Evolutionary conservation across 2,113 vertebrate genomes (phyloP).

Genomic region (Hydrochoerus hydrochaeris): DNA sequence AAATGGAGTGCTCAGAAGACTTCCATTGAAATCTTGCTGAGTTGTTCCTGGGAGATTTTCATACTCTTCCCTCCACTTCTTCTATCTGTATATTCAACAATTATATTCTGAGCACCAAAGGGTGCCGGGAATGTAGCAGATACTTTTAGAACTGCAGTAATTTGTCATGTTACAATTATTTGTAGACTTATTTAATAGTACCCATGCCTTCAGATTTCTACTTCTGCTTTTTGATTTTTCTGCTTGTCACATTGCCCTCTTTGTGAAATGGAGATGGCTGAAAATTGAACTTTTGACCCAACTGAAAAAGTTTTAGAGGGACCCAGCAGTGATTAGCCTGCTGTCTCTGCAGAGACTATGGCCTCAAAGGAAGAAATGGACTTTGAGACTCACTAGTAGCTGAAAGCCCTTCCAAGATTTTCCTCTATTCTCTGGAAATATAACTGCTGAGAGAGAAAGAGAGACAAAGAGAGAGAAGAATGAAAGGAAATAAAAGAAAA

Average conservation of each 20-base stretch:
- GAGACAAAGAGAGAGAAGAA: background rate
- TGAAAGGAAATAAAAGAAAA: constrained; percentile 53
- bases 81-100: background rate
- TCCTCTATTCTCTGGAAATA: constrained; percentile 34
- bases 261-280: background rate
- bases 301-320: background rate
- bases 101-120: background rate
- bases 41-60: background rate
- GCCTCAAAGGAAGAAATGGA: background rate
- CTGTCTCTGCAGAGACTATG: background rate
- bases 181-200: background rate
- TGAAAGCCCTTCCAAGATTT: constrained; percentile 7
- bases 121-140: background rate
- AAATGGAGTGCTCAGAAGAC: background rate
- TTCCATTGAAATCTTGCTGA: background rate
- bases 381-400: constrained; percentile 4
- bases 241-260: background rate
- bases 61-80: background rate
- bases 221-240: background rate
- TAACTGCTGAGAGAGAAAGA: background rate
- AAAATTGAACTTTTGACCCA: background rate
- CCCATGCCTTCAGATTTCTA: background rate
- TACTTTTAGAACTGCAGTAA: background rate
- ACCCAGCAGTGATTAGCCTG: background rate
- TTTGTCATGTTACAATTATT: background rate